Evolutionary conservation across 2,888 invertebrate genomes (phyloP).

Genomic region (Cephonodes hylas): DNA sequence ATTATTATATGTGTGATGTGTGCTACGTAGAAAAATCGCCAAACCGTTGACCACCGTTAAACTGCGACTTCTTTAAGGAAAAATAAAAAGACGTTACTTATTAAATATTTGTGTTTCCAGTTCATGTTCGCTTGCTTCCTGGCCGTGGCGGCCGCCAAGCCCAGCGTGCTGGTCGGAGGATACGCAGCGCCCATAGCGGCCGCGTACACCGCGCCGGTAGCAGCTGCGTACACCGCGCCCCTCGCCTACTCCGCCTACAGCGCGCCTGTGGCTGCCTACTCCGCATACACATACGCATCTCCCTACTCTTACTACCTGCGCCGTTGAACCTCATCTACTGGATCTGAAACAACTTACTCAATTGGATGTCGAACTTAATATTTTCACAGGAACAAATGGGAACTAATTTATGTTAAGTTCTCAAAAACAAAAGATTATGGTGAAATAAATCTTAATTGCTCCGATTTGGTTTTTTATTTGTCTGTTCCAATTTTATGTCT

Average conservation of each 20-base stretch:
- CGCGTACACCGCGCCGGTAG: conserved; percentile 36
- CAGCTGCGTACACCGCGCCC: conserved; percentile 52
- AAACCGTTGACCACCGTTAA: too few species aligned
- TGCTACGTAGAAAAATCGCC: too few species aligned
- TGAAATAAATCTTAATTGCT: not conserved
- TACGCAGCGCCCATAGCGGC: conserved; percentile 51
- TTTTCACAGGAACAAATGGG: not conserved
- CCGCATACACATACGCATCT: conserved; percentile 52
- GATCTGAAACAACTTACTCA: not conserved
- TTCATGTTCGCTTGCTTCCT: conserved; percentile 70
- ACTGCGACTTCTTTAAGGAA: too few species aligned
- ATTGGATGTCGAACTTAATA: not conserved
- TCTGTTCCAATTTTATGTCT: too few species aligned
- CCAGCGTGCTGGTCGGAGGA: conserved; percentile 52
- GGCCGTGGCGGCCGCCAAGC: conserved; percentile 71
- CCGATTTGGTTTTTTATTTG: not conserved
- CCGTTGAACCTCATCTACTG: conserved; percentile 25
- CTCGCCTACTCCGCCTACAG: conserved; percentile 49
- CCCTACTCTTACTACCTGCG: conserved; percentile 50
- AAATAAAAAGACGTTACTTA: too few species aligned
- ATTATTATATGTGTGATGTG: too few species aligned
- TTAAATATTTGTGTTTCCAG: too few species aligned
- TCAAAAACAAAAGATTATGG: not conserved
- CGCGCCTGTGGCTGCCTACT: conserved; percentile 40
- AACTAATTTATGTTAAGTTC: not conserved